phyloP scores from a whole-genome alignment of 2,797 vertebrate species.

The Pteropus rufus region DNA sequence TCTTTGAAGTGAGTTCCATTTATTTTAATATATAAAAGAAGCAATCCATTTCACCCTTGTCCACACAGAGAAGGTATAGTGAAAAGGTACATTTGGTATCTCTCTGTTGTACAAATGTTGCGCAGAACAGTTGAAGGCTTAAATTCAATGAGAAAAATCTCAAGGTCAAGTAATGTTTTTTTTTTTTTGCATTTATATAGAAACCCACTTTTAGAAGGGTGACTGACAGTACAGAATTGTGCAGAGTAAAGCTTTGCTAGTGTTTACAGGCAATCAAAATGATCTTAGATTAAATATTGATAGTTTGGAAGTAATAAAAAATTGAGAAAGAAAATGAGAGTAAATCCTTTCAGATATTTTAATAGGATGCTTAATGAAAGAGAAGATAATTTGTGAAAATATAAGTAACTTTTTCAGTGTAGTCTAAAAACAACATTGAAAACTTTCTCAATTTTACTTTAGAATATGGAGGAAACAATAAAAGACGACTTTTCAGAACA shows the following conservation, averaged over 20 bases:
- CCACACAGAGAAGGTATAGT: background rate
- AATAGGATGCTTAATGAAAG: background rate
- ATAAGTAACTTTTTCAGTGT: background rate
- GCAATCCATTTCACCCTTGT: background rate
- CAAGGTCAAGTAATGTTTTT: background rate
- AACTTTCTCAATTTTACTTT: background rate
- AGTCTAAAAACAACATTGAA: background rate
- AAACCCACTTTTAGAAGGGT: background rate
- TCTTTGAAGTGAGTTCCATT: background rate
- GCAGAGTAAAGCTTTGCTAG: background rate
- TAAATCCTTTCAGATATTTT: background rate
- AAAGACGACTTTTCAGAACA: background rate
- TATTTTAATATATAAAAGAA: background rate
- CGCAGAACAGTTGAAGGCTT: background rate
- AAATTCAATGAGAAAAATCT: background rate
- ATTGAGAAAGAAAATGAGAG: background rate
- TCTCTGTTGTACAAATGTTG: background rate
- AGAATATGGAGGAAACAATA: background rate
- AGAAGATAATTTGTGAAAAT: background rate
- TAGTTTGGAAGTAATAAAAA: conserved; percentile 21
- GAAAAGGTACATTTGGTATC: background rate
- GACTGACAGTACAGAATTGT: background rate
- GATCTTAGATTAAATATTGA: background rate
- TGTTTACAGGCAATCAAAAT: conserved; percentile 2
- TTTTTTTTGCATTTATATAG: background rate